Percentiles rank a stretch among this genome's conserved stretches.
Evolutionary conservation across 2,888 invertebrate genomes (phyloP).

Genomic region (Ectemnius lituratus): DNA sequence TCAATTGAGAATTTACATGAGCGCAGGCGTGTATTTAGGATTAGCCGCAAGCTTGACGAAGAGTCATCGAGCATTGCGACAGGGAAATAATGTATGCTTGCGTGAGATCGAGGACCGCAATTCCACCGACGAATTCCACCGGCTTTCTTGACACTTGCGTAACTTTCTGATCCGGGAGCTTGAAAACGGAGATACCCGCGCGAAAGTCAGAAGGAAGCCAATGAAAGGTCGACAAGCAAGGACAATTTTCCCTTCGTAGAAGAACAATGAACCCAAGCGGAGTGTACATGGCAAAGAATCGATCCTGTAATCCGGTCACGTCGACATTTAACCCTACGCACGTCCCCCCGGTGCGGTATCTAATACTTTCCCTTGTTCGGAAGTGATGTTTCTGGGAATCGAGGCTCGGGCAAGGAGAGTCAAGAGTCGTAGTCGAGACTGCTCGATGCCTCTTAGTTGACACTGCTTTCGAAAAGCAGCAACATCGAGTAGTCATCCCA

Average conservation of each 20-base stretch:
- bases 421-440: not conserved
- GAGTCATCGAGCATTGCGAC: not conserved
- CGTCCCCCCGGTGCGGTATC: conserved; percentile 60
- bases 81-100: not conserved
- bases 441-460: too few species aligned
- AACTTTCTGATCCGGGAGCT: too few species aligned
- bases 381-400: conserved; percentile 64
- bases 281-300: conserved; percentile 17
- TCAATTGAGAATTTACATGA: conserved; percentile 21
- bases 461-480: too few species aligned
- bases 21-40: conserved; percentile 4
- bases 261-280: conserved; percentile 60
- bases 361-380: conserved; percentile 72
- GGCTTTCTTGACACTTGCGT: too few species aligned
- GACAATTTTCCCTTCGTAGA: conserved; percentile 32
- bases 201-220: conserved; percentile 41
- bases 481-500: too few species aligned
- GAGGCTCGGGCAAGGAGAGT: not conserved
- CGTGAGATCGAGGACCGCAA: too few species aligned
- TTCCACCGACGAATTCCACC: too few species aligned
- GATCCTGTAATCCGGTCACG: conserved; percentile 68
- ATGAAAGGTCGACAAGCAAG: conserved; percentile 29
- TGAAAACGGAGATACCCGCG: conserved; percentile 20
- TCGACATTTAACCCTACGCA: conserved; percentile 69
- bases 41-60: conserved; percentile 4